Evolutionary conservation across 2,797 vertebrate species (phyloP).

Genomic region (Cynodonichthys magdalenae): DNA sequence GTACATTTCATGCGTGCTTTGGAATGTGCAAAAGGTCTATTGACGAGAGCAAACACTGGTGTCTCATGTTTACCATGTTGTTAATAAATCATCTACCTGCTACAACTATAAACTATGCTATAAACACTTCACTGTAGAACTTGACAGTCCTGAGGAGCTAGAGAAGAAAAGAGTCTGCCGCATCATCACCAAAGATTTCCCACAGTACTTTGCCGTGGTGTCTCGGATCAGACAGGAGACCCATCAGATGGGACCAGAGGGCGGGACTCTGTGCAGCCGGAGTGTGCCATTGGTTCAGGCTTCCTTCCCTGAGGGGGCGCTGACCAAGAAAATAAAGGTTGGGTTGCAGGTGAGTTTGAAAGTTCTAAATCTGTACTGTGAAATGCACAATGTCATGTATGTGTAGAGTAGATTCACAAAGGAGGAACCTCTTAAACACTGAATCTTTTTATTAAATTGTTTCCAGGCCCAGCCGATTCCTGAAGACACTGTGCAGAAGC

Average conservation of each 20-base stretch:
- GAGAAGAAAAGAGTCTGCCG: slow-evolving; percentile 97
- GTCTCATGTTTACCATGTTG: too few relatives aligned
- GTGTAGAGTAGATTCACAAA: not conserved
- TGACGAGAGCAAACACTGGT: not conserved
- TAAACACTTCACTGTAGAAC: slow-evolving; percentile 65
- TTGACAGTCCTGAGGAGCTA: slow-evolving; percentile 90
- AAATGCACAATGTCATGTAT: not conserved
- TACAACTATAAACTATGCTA: too few relatives aligned
- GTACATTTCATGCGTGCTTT: too few relatives aligned
- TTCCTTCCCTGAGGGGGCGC: slow-evolving; percentile 94
- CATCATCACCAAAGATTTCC: slow-evolving; percentile 97
- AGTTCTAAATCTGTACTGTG: not conserved
- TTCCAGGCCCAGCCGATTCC: slow-evolving; percentile 93
- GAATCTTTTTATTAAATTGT: not conserved
- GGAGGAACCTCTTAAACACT: rapidly evolving
- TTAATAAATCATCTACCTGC: not conserved
- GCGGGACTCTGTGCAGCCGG: slow-evolving; percentile 90
- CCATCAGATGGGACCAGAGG: slow-evolving; percentile 96
- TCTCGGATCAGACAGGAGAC: slow-evolving; percentile 97
- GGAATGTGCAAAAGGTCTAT: too few relatives aligned
- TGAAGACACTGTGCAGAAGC: slow-evolving; percentile 93
- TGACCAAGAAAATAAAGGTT: slow-evolving; percentile 97
- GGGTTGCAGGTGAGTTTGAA: slow-evolving; percentile 90
- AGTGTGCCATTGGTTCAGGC: slow-evolving; percentile 92
- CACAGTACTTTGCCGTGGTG: slow-evolving; percentile 98